Evolutionary conservation across 2,797 vertebrate species (phyloP).

Genomic region (Lepus oiostolus): DNA sequence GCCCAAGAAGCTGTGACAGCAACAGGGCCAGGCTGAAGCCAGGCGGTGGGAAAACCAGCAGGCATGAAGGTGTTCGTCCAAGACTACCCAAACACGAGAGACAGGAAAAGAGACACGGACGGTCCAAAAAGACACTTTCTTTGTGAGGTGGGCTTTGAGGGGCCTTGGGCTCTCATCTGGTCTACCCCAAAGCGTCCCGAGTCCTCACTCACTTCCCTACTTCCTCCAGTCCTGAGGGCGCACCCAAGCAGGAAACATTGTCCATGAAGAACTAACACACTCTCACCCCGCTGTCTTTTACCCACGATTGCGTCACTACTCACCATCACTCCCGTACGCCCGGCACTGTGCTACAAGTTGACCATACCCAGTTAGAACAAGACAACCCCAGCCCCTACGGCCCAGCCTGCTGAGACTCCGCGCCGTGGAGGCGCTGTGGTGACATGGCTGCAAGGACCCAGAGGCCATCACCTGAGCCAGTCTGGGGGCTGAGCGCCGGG

Average conservation of each 20-base stretch:
- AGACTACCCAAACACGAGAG: not conserved
- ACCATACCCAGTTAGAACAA: not conserved
- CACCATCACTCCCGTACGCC: not conserved
- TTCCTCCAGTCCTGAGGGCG: not conserved
- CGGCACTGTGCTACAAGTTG: too few relatives aligned
- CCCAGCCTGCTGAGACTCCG: not conserved
- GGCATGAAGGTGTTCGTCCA: accelerated
- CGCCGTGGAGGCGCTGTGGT: accelerated
- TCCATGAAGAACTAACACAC: not conserved
- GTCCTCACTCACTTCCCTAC: accelerated
- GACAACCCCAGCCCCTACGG: not conserved
- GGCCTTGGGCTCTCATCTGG: accelerated
- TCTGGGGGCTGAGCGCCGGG: too few relatives aligned
- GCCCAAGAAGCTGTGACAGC: not conserved
- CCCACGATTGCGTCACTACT: not conserved
- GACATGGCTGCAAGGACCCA: too few relatives aligned
- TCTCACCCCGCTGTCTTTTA: not conserved
- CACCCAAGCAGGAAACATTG: not conserved
- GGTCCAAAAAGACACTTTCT: not conserved
- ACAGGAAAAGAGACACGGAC: accelerated
- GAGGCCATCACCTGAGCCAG: too few relatives aligned
- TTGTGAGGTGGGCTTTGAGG: not conserved
- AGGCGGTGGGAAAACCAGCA: accelerated
- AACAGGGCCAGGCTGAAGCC: too few relatives aligned
- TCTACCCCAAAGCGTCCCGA: not conserved